Evolutionary conservation across 1,140 invertebrate species (phyloP).

Genomic region (Chionoecetes opilio): DNA sequence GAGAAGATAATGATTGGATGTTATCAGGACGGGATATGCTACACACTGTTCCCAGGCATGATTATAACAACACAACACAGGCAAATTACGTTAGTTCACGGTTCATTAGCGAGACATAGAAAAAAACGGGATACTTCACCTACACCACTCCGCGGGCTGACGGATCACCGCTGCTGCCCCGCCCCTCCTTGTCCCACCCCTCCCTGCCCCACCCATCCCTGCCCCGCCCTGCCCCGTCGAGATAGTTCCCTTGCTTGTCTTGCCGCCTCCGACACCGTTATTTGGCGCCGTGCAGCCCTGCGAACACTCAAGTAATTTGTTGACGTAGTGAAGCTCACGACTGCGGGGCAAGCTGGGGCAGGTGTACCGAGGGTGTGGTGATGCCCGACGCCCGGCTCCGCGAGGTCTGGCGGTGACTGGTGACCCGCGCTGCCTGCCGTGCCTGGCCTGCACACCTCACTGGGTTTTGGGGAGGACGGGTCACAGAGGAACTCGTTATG

Average conservation of each 20-base stretch:
- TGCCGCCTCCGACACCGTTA: not conserved
- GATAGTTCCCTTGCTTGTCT: not conserved
- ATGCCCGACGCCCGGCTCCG: not conserved
- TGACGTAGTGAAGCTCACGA: slow-evolving; percentile 15
- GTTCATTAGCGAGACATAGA: not conserved
- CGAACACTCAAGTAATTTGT: not conserved
- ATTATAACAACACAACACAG: not conserved
- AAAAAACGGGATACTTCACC: not conserved
- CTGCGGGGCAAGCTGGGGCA: not conserved
- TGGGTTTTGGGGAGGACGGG: not conserved
- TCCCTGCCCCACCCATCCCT: too few relatives aligned
- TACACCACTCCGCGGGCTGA: not conserved
- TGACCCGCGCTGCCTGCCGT: not conserved
- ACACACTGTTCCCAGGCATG: not conserved
- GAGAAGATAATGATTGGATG: not conserved
- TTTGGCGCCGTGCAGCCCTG: not conserved
- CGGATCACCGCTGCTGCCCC: not conserved
- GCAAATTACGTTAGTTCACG: not conserved
- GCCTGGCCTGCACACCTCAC: not conserved
- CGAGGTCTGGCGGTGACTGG: not conserved
- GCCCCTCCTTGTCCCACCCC: too few relatives aligned
- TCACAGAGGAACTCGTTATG: not conserved
- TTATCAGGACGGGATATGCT: not conserved
- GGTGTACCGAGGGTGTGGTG: not conserved
- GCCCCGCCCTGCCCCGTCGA: not conserved